Evolutionary conservation across 2,888 invertebrate species (phyloP), one percentile per base, ranked within the genome.

Genomic region (Phaonia tiefii): DNA sequence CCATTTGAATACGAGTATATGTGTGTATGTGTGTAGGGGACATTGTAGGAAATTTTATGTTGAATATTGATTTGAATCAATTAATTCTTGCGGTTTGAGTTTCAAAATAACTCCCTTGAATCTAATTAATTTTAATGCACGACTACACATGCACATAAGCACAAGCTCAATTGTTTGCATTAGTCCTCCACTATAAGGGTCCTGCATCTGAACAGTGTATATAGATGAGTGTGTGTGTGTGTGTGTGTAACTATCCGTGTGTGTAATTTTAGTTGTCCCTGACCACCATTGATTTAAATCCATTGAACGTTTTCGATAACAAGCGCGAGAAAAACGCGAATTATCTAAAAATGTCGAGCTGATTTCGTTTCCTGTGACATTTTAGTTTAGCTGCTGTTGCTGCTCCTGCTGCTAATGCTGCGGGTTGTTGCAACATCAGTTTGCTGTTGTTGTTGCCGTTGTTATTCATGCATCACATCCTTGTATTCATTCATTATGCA

Each of bases 1-100:
- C n/a, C 15, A 73, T 58, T 49, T 54, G 26, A 20, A 31, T 17
- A 42, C 56, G 13, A 60, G 11, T 71, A 37, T 54, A 26, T 22
- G 31, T 65, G 22, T 42, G 13, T 63, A 60, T 49, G 26, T 31
- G n/a, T 75, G 20, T 54, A 31, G 26, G n/a, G 25, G 75, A 73
- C 54, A 37, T 39, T 75, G 63, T 73, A 66, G 67, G 31, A 82
- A 76, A 81, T 81, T 80, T 56, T 58, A 71, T 80, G 77, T 88
- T 86, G 88, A 88, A 89, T 90, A 90, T 90, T 90, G 89, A 90
- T 91, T 91, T 90, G 89, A 91, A 91, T 90, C 90, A 90, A 90
- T 91, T 90, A 90, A 89, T 90, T 89, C 89, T 86, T 89, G 89
- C 86, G 90, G 89, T 89, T 85, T 86, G 86, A 86, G 86, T 87